Base-by-base conservation (phyloP, 2,113 vertebrate species). In the Microtus pennsylvanicus region DNA sequence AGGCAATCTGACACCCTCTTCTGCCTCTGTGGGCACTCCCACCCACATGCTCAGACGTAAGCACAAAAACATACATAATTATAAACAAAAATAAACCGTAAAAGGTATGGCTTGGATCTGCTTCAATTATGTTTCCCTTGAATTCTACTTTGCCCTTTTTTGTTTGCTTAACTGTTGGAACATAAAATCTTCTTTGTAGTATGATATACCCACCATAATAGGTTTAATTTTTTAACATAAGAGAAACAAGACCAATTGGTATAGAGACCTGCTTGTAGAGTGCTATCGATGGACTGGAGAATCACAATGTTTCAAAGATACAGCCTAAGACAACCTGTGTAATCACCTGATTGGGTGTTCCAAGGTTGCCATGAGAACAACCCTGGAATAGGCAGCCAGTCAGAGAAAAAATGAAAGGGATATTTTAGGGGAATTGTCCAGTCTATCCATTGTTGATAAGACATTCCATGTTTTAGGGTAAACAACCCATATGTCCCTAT, bases 231-330 rank as follows among this genome's bases (percentile, higher is more conserved):
- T 22, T 94, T 38, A 69, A 45, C 22, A 67, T 80, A 42, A 24
- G 81, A 77, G 47, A 38, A 76, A 47, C 47, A 78, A 65, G 11
- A 26, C 8, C 3, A 3, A 74, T 11, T 65, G 10, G 9, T 35
- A 67, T 77, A 28, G 2, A 3, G 3, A n/a, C 76, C 10, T 65
- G 0, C 61, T 33, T 13, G 16, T 85, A 5, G 26, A 3, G 3
- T 7, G 12, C 2, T 52, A 1, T 50, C 6, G 10, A 8, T 45
- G 13, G 30, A 10, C 16, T 58, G 0, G 5, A 1, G 3, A 17
- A 12, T n/a, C 28, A 13, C 47, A 85, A 9, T 69, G 35, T 85
- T 72, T 89, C 52, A 70, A 33, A 78, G 42, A 67, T 5, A 24
- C 19, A 75, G 17, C 16, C 21, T 89, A 21, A 94, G 8, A 7